Conservation (phyloP, 2,113 vertebrate genomes). For the Antechinus stuartii region DNA sequence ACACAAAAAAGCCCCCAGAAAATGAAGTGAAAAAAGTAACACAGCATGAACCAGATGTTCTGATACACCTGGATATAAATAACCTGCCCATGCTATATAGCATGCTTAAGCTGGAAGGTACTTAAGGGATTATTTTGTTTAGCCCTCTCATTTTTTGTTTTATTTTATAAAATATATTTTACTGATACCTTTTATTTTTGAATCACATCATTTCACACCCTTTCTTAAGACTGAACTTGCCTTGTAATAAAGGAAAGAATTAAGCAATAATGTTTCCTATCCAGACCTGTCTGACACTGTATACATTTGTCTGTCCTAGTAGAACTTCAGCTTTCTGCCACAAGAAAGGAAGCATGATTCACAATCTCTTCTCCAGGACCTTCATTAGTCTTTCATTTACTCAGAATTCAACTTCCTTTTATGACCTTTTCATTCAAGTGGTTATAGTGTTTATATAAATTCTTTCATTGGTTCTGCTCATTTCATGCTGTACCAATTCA, state of each 20-base stretch:
- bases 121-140: not conserved
- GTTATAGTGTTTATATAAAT: not conserved
- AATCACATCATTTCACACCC: not conserved
- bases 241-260: not conserved
- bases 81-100: not conserved
- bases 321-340: not conserved
- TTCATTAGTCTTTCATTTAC: not conserved
- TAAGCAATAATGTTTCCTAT: not conserved
- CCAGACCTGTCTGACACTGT: not conserved
- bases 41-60: not conserved
- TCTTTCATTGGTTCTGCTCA: not conserved
- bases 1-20: not conserved
- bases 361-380: not conserved
- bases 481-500: not conserved
- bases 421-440: not conserved
- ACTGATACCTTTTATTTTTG: not conserved
- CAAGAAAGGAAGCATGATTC: not conserved
- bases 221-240: not conserved
- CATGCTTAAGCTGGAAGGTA: not conserved
- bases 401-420: not conserved
- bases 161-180: not conserved
- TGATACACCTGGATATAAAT: not conserved
- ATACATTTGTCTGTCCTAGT: not conserved
- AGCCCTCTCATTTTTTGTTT: not conserved
- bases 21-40: not conserved